Percentiles rank a stretch among this genome's conserved stretches.
These are phyloP conservation scores for Cotesia glomerata DNA, from an alignment of 1,140 invertebrate genomes.

Conservation along the genomic window DNA sequence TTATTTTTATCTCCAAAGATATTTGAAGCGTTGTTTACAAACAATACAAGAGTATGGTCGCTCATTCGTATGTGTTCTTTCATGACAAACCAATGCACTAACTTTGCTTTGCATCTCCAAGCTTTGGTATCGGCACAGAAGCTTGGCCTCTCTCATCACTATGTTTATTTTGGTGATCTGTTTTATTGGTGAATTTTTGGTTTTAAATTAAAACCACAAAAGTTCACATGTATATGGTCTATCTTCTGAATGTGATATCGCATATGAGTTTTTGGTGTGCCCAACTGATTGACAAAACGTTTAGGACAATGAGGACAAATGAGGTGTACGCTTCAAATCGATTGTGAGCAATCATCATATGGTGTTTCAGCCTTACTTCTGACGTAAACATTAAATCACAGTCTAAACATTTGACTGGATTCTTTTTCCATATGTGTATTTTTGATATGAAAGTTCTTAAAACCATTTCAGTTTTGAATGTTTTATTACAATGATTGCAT, in stretches of 20 bases:
- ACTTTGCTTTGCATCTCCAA: constrained; percentile 61
- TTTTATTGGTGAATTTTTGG: constrained; percentile 61
- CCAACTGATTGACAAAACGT: constrained; percentile 59
- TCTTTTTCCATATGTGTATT: constrained; percentile 60
- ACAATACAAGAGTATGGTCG: constrained; percentile 97
- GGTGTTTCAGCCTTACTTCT: constrained; percentile 57
- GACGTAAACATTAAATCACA: constrained; percentile 56
- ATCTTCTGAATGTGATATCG: constrained; percentile 61
- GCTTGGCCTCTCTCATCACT: constrained; percentile 58
- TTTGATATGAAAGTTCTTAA: constrained; percentile 58
- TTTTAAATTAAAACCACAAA: constrained; percentile 60
- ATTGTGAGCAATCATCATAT: constrained; percentile 59
- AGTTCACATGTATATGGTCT: constrained; percentile 56
- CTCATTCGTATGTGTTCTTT: constrained; percentile 97
- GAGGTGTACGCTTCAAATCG: constrained; percentile 57
- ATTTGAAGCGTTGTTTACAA: constrained; percentile 93
- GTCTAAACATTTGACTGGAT: constrained; percentile 58
- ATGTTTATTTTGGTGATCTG: constrained; percentile 60
- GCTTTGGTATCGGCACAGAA: constrained; percentile 56
- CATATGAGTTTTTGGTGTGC: constrained; percentile 61
- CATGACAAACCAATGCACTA: constrained; percentile 71
- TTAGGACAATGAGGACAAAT: constrained; percentile 59
- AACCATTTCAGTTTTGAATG: constrained; percentile 61
- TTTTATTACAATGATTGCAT: constrained; percentile 58
- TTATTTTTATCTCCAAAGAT: constrained; percentile 79